These are phyloP conservation scores for Luidia sarsii DNA, from an alignment of 53 echinoderm and acorn worm genomes.

Conservation along the genomic window DNA sequence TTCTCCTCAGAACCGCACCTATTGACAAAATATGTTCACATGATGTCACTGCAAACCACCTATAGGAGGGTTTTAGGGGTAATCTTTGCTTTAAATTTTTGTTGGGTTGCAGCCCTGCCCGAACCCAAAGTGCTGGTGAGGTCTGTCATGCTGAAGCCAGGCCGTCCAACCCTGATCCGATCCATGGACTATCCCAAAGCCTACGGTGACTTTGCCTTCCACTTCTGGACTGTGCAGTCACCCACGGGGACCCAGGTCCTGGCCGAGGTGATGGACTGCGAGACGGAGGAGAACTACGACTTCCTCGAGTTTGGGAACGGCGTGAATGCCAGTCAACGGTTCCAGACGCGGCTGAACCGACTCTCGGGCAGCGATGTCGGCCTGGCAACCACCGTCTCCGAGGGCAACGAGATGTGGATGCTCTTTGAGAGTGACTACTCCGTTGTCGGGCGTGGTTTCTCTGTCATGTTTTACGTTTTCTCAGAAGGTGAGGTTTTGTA, in stretches of 20 bases:
- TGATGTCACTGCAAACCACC: background rate
- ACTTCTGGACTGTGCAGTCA: slow-evolving; percentile 49
- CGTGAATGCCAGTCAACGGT: background rate
- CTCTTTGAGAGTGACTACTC: slow-evolving; percentile 62
- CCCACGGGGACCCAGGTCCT: slow-evolving; percentile 27
- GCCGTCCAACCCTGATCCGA: slow-evolving; percentile 29
- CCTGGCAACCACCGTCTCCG: background rate
- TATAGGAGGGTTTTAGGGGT: too few species aligned
- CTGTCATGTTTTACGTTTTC: slow-evolving; percentile 40
- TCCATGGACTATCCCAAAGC: slow-evolving; percentile 54
- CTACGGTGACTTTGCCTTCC: slow-evolving; percentile 56
- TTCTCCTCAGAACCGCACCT: too few species aligned
- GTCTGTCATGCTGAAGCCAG: slow-evolving; percentile 10
- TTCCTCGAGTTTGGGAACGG: slow-evolving; percentile 63
- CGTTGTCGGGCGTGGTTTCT: slow-evolving; percentile 54
- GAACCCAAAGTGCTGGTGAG: slow-evolving; percentile 17
- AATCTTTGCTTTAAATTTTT: background rate
- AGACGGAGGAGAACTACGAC: slow-evolving; percentile 71
- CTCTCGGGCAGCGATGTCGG: slow-evolving; percentile 8
- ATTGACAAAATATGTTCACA: background rate
- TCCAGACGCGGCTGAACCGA: slow-evolving; percentile 6
- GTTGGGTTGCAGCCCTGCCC: slow-evolving; percentile 36
- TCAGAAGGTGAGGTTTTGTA: too few species aligned
- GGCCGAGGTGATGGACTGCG: slow-evolving; percentile 42
- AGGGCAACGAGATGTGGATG: slow-evolving; percentile 44